phyloP scores from a whole-genome alignment of 2,797 vertebrate species.

The Hybognathus amarus region DNA sequence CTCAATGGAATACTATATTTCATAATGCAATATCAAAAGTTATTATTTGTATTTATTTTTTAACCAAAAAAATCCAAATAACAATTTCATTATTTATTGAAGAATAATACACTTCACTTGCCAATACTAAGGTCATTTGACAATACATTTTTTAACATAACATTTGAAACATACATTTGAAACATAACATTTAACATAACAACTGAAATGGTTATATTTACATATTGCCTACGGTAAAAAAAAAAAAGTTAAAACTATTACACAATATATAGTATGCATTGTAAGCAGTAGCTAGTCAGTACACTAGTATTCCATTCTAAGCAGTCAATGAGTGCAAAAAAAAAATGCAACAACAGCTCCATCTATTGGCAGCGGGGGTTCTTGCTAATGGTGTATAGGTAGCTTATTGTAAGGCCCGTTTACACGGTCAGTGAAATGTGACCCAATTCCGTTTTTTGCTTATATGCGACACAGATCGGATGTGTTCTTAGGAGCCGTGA shows the following conservation, averaged over 20 bases:
- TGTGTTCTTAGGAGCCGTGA: too few relatives aligned
- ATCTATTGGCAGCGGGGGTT: slow-evolving; percentile 35
- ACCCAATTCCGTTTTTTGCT: too few relatives aligned
- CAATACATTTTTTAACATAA: background rate
- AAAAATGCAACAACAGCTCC: slow-evolving; percentile 37
- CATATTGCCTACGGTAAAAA: background rate
- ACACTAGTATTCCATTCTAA: background rate
- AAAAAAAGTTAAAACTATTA: background rate
- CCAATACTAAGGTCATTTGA: background rate
- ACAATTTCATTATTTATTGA: background rate
- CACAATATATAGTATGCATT: background rate
- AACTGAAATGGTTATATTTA: background rate
- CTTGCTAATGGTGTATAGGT: background rate
- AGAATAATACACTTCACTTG: background rate
- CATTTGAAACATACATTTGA: too few relatives aligned
- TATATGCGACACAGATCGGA: too few relatives aligned
- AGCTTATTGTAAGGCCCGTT: background rate
- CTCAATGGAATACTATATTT: background rate
- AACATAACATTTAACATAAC: background rate
- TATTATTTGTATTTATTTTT: too few relatives aligned
- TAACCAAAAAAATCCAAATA: background rate
- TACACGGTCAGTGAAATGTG: too few relatives aligned
- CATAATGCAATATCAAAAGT: background rate
- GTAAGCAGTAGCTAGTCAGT: background rate
- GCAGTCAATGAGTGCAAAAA: background rate